A percentile compares a stretch with the other conserved stretches of the same genome.
Conservation (phyloP, 2,888 invertebrate genomes). For the Euproctis similis region DNA sequence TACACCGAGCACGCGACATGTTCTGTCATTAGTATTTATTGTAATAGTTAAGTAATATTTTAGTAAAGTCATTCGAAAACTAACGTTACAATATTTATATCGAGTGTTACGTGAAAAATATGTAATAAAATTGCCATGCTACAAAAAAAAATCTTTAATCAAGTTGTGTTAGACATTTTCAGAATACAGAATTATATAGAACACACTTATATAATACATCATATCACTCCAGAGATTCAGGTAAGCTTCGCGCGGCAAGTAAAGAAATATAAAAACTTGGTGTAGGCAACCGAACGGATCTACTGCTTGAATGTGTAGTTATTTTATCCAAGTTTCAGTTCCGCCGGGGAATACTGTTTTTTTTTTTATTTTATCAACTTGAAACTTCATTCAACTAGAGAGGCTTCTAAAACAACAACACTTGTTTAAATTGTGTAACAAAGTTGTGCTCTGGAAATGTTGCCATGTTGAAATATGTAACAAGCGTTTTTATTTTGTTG, state of each 20-base stretch:
- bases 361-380: constrained; percentile 20
- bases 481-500: constrained; percentile 28
- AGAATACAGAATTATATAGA: too few relatives aligned
- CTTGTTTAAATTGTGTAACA: constrained; percentile 25
- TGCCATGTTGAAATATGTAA: constrained; percentile 22
- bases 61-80: too few relatives aligned
- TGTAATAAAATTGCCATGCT: too few relatives aligned
- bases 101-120: too few relatives aligned
- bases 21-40: too few relatives aligned
- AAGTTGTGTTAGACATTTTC: too few relatives aligned
- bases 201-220: too few relatives aligned
- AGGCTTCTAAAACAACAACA: constrained; percentile 27
- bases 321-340: constrained; percentile 20
- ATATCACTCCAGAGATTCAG: constrained; percentile 4
- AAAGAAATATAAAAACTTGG: constrained; percentile 14
- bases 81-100: too few relatives aligned
- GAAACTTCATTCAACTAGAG: constrained; percentile 20
- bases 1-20: too few relatives aligned
- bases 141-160: too few relatives aligned
- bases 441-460: constrained; percentile 11
- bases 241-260: constrained; percentile 8
- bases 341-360: constrained; percentile 15
- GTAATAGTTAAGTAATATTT: too few relatives aligned
- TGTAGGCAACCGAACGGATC: constrained; percentile 10
- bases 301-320: constrained; percentile 10